These are phyloP conservation scores for Anolis carolinensis DNA, from an alignment of 2,113 vertebrate genomes.

Conservation along the genomic window DNA sequence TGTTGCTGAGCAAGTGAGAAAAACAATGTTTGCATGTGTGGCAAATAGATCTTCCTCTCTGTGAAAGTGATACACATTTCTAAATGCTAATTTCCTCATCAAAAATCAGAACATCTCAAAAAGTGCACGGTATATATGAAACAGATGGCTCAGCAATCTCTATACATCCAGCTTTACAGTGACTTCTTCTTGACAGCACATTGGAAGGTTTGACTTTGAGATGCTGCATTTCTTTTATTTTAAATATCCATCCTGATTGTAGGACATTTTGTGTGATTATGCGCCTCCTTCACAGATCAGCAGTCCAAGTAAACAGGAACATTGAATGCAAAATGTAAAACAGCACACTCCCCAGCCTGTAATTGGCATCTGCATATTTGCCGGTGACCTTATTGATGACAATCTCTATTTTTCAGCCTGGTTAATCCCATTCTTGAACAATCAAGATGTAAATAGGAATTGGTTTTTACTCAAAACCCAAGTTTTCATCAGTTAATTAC, in stretches of 20 bases:
- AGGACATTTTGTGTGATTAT: constrained; percentile 32
- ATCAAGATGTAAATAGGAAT: constrained; percentile 47
- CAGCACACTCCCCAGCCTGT: not conserved
- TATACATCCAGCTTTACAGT: not conserved
- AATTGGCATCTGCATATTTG: constrained; percentile 34
- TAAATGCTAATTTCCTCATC: not conserved
- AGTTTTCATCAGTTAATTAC: constrained; percentile 62
- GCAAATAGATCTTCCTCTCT: not conserved
- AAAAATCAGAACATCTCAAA: constrained; percentile 1
- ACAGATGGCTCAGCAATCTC: not conserved
- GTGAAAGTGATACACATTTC: not conserved
- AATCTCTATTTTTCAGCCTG: constrained; percentile 32
- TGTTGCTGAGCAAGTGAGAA: not conserved
- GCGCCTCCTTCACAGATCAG: constrained; percentile 41
- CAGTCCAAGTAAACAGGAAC: not conserved
- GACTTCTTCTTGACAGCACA: not conserved
- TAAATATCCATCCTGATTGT: not conserved
- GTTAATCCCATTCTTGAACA: constrained; percentile 49
- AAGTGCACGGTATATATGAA: not conserved
- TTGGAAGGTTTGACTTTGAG: not conserved
- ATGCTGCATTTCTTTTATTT: not conserved
- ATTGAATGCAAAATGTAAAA: constrained; percentile 40
- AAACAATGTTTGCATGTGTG: not conserved
- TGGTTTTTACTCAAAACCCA: constrained; percentile 49
- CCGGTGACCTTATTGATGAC: constrained; percentile 52